These are phyloP conservation scores for Puffinus mauretanicus DNA, from an alignment of 2,113 vertebrate genomes.

Conservation along the genomic window DNA sequence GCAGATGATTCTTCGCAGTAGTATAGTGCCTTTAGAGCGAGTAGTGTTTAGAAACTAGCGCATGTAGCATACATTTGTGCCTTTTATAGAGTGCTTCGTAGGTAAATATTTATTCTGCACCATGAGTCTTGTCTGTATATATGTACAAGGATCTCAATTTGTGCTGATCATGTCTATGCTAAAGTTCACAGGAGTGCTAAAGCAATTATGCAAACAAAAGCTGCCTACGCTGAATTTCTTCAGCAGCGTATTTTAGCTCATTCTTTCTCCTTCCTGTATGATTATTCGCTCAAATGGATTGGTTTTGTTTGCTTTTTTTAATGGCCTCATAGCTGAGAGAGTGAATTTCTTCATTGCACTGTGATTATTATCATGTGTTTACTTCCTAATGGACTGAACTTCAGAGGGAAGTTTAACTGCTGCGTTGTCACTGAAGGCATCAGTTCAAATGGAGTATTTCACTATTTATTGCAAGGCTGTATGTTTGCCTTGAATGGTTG, in stretches of 20 bases:
- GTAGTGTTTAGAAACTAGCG: background rate
- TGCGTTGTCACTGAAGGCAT: background rate
- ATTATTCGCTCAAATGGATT: background rate
- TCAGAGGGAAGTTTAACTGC: background rate
- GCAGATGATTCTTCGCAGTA: conserved; percentile 5
- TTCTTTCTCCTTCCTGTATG: background rate
- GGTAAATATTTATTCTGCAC: conserved; percentile 46
- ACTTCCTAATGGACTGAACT: background rate
- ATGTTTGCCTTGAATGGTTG: background rate
- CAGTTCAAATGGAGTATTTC: background rate
- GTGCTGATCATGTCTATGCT: conserved; percentile 68
- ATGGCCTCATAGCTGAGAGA: background rate
- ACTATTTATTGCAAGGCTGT: background rate
- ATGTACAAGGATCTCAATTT: conserved; percentile 5
- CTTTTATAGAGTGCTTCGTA: conserved; percentile 44
- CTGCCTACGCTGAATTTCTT: background rate
- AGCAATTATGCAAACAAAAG: background rate
- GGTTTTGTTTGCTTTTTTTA: background rate
- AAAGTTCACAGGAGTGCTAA: conserved; percentile 71
- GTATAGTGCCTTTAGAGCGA: conserved; percentile 34
- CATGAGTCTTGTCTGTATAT: conserved; percentile 59
- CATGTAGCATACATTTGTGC: conserved; percentile 54
- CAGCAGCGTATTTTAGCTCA: background rate
- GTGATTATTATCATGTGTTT: background rate
- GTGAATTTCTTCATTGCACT: background rate